These are phyloP conservation scores for Drosophila affinis DNA, from an alignment of 2,888 invertebrate genomes.

Conservation along the genomic window DNA sequence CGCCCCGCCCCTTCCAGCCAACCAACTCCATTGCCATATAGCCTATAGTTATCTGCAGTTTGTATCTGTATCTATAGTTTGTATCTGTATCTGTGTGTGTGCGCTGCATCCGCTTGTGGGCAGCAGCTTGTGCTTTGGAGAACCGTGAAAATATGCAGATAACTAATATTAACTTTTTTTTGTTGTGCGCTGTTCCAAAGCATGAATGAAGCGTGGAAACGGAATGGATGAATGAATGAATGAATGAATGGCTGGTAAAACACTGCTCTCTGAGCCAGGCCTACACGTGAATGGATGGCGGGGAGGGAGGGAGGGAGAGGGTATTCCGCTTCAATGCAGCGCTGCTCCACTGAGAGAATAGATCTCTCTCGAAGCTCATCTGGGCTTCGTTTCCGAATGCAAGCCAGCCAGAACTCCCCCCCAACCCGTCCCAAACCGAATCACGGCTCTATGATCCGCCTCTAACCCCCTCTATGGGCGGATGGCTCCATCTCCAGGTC, in stretches of 20 bases:
- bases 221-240: slow-evolving; percentile 36
- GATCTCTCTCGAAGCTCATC: neutral
- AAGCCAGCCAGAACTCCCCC: slow-evolving; percentile 27
- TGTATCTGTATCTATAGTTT: slow-evolving; percentile 27
- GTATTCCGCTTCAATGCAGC: slow-evolving; percentile 41
- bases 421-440: neutral
- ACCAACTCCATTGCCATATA: slow-evolving; percentile 26
- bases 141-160: slow-evolving; percentile 77
- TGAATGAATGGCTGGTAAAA: slow-evolving; percentile 21
- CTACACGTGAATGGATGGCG: neutral
- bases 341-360: slow-evolving; percentile 2
- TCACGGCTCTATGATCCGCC: slow-evolving; percentile 7
- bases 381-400: slow-evolving; percentile 11
- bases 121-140: slow-evolving; percentile 51
- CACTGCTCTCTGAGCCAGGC: neutral
- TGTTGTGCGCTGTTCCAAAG: slow-evolving; percentile 54
- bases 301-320: neutral
- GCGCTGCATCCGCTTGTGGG: slow-evolving; percentile 67
- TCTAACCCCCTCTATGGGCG: slow-evolving; percentile 35
- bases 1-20: too few species aligned
- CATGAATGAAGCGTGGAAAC: slow-evolving; percentile 71
- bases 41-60: slow-evolving; percentile 20
- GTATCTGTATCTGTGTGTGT: slow-evolving; percentile 29
- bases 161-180: slow-evolving; percentile 68
- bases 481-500: neutral